Percentiles rank a stretch among this genome's conserved stretches.
Evolutionary conservation across 2,113 vertebrate species (phyloP).

Genomic region (Tupaia tana): DNA sequence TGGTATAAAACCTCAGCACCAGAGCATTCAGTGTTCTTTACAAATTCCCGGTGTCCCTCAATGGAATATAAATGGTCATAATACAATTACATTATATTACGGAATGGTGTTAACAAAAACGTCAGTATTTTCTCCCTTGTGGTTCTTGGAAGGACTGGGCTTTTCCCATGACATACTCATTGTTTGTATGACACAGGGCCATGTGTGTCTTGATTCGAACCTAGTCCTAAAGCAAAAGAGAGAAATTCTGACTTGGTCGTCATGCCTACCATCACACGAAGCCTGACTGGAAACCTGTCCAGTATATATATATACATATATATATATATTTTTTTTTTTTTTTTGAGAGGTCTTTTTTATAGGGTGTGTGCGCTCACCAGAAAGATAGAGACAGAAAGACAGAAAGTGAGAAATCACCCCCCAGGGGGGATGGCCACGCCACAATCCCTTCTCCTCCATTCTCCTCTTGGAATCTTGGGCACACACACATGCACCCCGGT

Average conservation of each 20-base stretch:
- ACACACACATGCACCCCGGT: too few species aligned
- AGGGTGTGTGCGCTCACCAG: too few species aligned
- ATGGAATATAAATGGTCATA: not conserved
- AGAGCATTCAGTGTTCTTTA: not conserved
- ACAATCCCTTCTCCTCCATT: too few species aligned
- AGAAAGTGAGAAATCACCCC: too few species aligned
- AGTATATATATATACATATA: too few species aligned
- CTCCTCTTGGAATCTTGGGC: too few species aligned
- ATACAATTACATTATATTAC: slow-evolving; percentile 13
- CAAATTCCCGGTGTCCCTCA: not conserved
- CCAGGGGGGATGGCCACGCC: too few species aligned
- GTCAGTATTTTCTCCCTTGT: not conserved
- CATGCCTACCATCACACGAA: not conserved
- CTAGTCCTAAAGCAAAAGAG: not conserved
- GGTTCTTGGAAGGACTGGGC: not conserved
- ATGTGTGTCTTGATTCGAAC: not conserved
- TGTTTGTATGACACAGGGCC: not conserved
- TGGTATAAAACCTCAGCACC: not conserved
- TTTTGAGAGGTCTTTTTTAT: too few species aligned
- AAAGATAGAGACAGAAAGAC: too few species aligned
- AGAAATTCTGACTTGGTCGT: not conserved
- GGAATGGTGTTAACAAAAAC: not conserved
- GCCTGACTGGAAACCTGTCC: not conserved
- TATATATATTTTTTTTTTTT: too few species aligned
- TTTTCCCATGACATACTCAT: not conserved